These are phyloP conservation scores for Crax fasciolata DNA, from an alignment of 2,797 vertebrate species.

Conservation along the genomic window DNA sequence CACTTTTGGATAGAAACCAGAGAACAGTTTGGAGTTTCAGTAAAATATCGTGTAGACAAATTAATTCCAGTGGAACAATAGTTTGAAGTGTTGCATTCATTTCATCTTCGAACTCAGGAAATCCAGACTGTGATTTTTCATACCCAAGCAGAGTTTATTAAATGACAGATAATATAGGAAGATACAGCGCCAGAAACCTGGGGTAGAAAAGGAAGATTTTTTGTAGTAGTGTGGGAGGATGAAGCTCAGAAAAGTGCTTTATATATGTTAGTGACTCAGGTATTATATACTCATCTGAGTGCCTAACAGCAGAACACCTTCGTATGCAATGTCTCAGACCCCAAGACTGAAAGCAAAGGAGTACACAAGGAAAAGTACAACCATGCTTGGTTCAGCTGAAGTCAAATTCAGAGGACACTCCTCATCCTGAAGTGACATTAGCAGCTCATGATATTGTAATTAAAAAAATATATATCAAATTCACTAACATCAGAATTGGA, in stretches of 20 bases:
- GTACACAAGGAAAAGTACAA: not conserved
- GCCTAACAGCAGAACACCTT: not conserved
- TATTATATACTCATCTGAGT: not conserved
- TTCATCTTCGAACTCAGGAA: slow-evolving; percentile 56
- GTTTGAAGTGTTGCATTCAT: slow-evolving; percentile 18
- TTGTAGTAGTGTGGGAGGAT: slow-evolving; percentile 46
- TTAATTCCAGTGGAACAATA: slow-evolving; percentile 51
- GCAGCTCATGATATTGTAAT: not conserved
- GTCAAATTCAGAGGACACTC: not conserved
- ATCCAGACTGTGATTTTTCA: slow-evolving; percentile 28
- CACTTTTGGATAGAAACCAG: slow-evolving; percentile 25
- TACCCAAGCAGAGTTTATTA: slow-evolving; percentile 9
- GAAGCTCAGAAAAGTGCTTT: slow-evolving; percentile 15
- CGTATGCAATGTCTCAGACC: not conserved
- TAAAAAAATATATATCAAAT: not conserved
- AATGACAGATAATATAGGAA: slow-evolving; percentile 43
- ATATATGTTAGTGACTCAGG: slow-evolving; percentile 27
- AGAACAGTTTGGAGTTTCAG: slow-evolving; percentile 21
- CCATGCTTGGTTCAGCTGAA: not conserved
- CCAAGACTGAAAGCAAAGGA: not conserved
- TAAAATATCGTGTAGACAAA: slow-evolving; percentile 41
- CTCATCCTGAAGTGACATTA: not conserved
- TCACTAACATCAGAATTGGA: not conserved
- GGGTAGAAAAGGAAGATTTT: slow-evolving; percentile 11
- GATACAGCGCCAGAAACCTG: slow-evolving; percentile 11